Base-by-base conservation (phyloP, 2,888 invertebrate genomes). In the Microplitis deprimator region DNA sequence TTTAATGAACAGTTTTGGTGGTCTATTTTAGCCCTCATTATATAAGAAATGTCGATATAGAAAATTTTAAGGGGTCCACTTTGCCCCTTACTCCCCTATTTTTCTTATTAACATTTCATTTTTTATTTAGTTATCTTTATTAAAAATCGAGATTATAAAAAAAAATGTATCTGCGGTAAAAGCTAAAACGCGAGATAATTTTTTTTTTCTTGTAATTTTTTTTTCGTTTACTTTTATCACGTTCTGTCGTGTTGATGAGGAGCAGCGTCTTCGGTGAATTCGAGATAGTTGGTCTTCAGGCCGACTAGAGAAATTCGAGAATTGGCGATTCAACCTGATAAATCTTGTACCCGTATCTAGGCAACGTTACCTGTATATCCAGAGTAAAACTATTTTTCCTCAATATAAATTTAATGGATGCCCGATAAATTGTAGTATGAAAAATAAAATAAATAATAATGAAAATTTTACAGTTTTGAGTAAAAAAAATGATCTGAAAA, bases 201-300 rank as follows among this genome's bases (percentile, higher is more conserved):
- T 40, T 39, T n/a, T n/a, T 20, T 20, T 20, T 20, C 20, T 1
- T 20, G 20, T 20, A 20, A 20, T 20, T 20, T 20, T 20, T n/a
- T 40, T 16, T 40, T 68, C 40, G 40, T 68, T 68, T 40, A 50
- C 50, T 20, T 40, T 50, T 20, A 50, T 59, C 59, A 69, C 69
- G 69, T 69, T 69, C 20, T 20, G 2, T 59, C 17, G 69, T 20
- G 50, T 41, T 69, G 69, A 69, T 69, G 69, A 69, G 69, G 50
- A 16, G 20, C 50, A 20, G 50, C 68, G 16, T 68, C 59, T 50
- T 50, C 10, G 50, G 16, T 69, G 41, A 20, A 69, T 41, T 50
- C 59, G 13, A 41, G 69, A 16, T 41, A 69, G 50, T 59, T 69
- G 17, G 20, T 59, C 29, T 41, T 69, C 20, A 50, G 50, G 13